Base-by-base conservation (phyloP, 2,797 vertebrate genomes). In the Typhlichthys eigenmanni region DNA sequence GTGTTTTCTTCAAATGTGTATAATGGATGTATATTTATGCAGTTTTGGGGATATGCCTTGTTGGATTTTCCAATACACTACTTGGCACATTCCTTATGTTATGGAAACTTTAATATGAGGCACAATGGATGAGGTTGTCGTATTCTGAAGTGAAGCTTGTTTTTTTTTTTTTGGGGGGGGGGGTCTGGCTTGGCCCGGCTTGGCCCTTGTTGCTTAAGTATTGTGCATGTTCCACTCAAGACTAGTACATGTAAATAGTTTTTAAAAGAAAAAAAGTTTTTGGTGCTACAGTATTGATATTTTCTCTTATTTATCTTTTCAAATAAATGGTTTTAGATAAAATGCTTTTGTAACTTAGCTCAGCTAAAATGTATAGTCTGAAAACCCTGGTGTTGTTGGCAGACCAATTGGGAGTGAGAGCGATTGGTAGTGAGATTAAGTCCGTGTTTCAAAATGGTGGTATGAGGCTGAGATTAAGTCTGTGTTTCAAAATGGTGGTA, bases 181-280 rank as follows among this genome's bases (percentile, higher is more conserved):
- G 19, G 2, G 19, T 19, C 17, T 19, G 17, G 17, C 17, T 1
- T 17, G 17, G 17, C 17, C 79, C 71, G 64, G 68, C 62, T 66
- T 81, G 83, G 80, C 62, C 69, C 68, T 74, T 73, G 66, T 80
- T 79, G 80, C 70, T 81, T 73, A 61, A 67, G 47, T 65, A 73
- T 60, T 49, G 38, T 83, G 84, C 71, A 72, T 74, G 85, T 86
- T 85, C 63, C 68, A 85, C 78, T 74, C 64, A 80, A 80, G 80
- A 85, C 74, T 76, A 66, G 71, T 74, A 74, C 75, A 57, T 89
- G 80, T 88, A 89, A 85, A 89, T 88, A 55, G 76, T 62, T 45
- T 64, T 51, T 55, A n/a, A n/a, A n/a, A n/a, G n/a, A n/a, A n/a
- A n/a, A n/a, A n/a, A n/a, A n/a, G 59, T 54, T n/a, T 74, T 69